A percentile compares a stretch with the other conserved stretches of the same genome.
phyloP scores from a whole-genome alignment of 2,888 invertebrate species.

The Seira sanloemensis region DNA sequence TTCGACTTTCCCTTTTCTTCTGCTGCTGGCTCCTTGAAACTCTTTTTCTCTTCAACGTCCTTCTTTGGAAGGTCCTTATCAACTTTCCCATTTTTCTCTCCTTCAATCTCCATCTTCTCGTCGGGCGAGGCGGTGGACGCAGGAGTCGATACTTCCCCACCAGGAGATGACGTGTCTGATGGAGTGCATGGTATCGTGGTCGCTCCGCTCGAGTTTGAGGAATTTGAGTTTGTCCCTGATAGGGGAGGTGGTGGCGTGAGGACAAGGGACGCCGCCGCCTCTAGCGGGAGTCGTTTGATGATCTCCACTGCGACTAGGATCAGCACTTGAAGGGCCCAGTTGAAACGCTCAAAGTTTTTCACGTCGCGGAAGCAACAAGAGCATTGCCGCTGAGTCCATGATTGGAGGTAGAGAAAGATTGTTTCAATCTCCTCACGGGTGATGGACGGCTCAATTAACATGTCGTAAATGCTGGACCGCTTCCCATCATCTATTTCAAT shows the following conservation, averaged over 20 bases:
- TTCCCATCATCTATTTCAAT: conserved; percentile 70
- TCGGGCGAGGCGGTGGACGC: not conserved
- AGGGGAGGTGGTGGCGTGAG: not conserved
- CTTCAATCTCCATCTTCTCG: conserved; percentile 43
- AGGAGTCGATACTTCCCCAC: not conserved
- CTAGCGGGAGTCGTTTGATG: conserved; percentile 82
- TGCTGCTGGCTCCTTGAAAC: conserved; percentile 24
- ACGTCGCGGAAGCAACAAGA: conserved; percentile 96
- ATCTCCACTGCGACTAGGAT: conserved; percentile 89
- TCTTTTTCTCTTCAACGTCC: conserved; percentile 64
- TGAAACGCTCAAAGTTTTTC: conserved; percentile 94
- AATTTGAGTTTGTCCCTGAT: not conserved
- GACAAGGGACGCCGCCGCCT: not conserved
- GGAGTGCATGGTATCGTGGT: conserved; percentile 64
- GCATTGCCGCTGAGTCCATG: conserved; percentile 95
- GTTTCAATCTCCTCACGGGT: conserved; percentile 85
- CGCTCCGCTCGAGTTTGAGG: conserved; percentile 70
- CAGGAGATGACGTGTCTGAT: not conserved
- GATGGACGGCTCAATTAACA: conserved; percentile 69
- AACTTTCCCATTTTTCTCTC: not conserved
- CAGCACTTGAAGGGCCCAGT: conserved; percentile 90
- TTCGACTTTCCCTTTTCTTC: conserved; percentile 52
- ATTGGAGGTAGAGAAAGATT: conserved; percentile 89
- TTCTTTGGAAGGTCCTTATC: conserved; percentile 18
- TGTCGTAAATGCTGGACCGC: conserved; percentile 74